A percentile compares a stretch with the other conserved stretches of the same genome.
These are phyloP conservation scores for Castor canadensis DNA, from an alignment of 2,113 vertebrate genomes.

Conservation along the genomic window DNA sequence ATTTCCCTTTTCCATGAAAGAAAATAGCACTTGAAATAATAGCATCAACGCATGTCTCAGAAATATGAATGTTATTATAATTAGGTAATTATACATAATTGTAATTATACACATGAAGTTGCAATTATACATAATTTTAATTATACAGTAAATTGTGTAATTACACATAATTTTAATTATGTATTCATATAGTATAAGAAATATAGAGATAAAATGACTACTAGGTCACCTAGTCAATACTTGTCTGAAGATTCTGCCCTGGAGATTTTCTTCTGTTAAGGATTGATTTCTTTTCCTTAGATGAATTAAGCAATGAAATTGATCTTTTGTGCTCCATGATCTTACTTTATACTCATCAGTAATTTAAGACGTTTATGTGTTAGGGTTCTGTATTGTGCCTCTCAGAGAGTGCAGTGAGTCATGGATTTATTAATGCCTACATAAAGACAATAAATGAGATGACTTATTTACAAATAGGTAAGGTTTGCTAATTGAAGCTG, in stretches of 20 bases:
- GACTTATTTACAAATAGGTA: not conserved
- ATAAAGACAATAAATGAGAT: not conserved
- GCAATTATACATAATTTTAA: constrained; percentile 82
- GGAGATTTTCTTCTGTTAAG: not conserved
- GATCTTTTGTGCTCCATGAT: not conserved
- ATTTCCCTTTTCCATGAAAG: constrained; percentile 6
- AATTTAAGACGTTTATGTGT: not conserved
- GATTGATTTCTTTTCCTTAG: not conserved
- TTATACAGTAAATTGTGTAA: constrained; percentile 73
- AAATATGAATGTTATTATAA: constrained; percentile 81
- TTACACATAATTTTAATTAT: constrained; percentile 82
- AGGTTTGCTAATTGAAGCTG: not conserved
- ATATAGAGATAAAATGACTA: constrained; percentile 64
- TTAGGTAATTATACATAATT: constrained; percentile 82
- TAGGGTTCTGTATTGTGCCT: not conserved
- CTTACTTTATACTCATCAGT: not conserved
- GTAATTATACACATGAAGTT: constrained; percentile 80
- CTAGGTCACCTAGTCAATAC: constrained; percentile 24
- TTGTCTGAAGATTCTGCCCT: not conserved
- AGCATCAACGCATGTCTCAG: constrained; percentile 62
- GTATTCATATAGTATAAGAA: constrained; percentile 76
- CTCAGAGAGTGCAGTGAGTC: not conserved
- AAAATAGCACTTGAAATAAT: constrained; percentile 57
- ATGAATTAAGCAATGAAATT: not conserved
- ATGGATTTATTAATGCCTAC: not conserved